Evolutionary conservation across 2,888 invertebrate genomes (phyloP), one percentile per base, ranked within the genome.

Genomic region (Cerceris rybyensis): DNA sequence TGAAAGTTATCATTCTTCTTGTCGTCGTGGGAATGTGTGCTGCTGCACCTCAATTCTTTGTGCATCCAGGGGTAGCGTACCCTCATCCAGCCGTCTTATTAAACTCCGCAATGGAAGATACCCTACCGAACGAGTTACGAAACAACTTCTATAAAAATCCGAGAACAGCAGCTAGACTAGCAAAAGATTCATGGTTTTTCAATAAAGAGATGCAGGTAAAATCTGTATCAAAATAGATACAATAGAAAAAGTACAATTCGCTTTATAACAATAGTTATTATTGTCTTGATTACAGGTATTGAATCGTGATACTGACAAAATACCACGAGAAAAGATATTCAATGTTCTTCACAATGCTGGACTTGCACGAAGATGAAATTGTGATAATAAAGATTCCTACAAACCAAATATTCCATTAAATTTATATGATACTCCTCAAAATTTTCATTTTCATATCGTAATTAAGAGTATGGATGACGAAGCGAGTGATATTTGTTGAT

Each of bases 131-230:
- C 0, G 95, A 96, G 75, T 92, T 96, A 42, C 92, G 94, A 64
- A 96, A 96, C 89, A 93, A 94, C 39, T 97, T 97, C 91, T 97
- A 96, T 91, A 96, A 96, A 87, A 95, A 97, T 92, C 97, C 97
- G 0, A 91, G 93, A 1, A 94, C 96, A 11, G 97, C 96, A 7
- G 95, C 95, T 7, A 95, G 95, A 0, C 93, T 97, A 9, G 97
- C 97, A 0, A 95, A 95, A 86, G 96, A 96, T 86, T 96, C 97
- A 0, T 96, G 96, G 96, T 95, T 96, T 83, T 94, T 95, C 0
- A 94, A 95, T 82, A 96, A 96, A 88, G 96, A 97, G 91, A 96
- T 95, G 94, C 96, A 95, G 77, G 92, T 92, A 83, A 70, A 43
- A 7, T 52, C 41, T 41, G 7, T 7, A 28, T 4, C 28, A 4